Evolutionary conservation across 2,888 invertebrate species (phyloP).

Genomic region (Brachynemurus nebulosus): DNA sequence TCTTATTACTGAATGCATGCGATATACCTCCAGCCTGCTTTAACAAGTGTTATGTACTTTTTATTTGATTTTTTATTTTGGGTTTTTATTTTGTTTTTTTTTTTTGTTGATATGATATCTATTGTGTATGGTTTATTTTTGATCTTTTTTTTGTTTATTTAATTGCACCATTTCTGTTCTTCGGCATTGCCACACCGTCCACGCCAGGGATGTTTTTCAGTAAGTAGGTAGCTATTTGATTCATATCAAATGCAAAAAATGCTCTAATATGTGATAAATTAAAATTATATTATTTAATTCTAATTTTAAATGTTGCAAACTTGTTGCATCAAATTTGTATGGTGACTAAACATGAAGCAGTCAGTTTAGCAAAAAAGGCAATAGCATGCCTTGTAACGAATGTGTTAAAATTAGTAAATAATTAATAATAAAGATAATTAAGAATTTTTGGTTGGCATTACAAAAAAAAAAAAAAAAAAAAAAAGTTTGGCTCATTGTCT

Average conservation of each 20-base stretch:
- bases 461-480: no score
- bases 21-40: constrained; percentile 3
- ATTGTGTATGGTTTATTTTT: constrained; percentile 20
- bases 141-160: constrained; percentile 44
- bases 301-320: background rate
- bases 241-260: no score
- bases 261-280: no score
- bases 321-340: no score
- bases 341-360: no score
- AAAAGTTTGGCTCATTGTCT: no score
- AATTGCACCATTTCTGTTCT: constrained; percentile 52
- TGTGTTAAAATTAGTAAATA: no score
- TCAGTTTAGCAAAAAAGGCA: no score
- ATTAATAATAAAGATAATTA: no score
- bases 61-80: constrained; percentile 18
- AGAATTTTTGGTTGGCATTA: no score
- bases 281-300: background rate
- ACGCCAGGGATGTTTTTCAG: constrained; percentile 58
- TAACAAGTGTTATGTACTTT: constrained; percentile 10
- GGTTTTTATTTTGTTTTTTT: constrained; percentile 16
- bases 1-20: constrained; percentile 18
- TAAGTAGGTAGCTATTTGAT: constrained; percentile 46
- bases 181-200: constrained; percentile 33
- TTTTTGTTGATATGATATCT: constrained; percentile 11
- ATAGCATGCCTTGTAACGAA: no score